phyloP scores from a whole-genome alignment of 2,888 invertebrate genomes.

The Drosophila ustulata region DNA sequence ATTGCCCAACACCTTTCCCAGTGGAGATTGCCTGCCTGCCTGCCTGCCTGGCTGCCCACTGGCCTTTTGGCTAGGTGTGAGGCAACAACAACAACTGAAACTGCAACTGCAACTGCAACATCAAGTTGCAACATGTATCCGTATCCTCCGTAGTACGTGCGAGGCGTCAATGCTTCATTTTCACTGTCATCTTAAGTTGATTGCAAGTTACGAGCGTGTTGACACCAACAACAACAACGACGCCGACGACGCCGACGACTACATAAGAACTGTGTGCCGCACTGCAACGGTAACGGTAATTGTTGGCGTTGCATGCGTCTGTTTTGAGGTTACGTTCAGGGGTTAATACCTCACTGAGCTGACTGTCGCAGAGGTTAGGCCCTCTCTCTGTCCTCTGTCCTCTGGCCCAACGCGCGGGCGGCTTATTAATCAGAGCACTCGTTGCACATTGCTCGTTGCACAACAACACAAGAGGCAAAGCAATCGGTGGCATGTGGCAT shows the following conservation, averaged over 20 bases:
- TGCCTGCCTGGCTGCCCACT: conserved; percentile 48
- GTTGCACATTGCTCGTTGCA: conserved; percentile 17
- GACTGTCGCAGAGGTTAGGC: conserved; percentile 27
- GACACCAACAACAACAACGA: conserved; percentile 62
- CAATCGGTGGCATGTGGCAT: conserved; percentile 48
- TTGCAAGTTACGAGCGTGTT: conserved; percentile 84
- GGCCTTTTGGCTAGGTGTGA: conserved; percentile 41
- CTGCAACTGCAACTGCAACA: conserved; percentile 37
- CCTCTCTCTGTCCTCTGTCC: neutral
- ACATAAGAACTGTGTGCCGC: conserved; percentile 33
- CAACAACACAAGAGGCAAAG: neutral
- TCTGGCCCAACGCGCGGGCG: conserved; percentile 58
- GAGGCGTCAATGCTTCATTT: conserved; percentile 84
- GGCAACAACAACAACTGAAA: conserved; percentile 13
- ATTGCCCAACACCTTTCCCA: conserved; percentile 67
- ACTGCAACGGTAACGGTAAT: conserved; percentile 16
- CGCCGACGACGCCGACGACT: conserved; percentile 10
- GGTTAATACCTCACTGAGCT: conserved; percentile 57
- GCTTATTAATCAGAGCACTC: conserved; percentile 71
- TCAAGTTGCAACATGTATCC: conserved; percentile 33
- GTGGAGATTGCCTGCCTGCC: conserved; percentile 20
- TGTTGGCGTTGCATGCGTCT: conserved; percentile 18
- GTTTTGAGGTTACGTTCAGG: conserved; percentile 38
- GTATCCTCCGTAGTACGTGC: conserved; percentile 80
- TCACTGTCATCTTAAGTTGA: conserved; percentile 84